Evolutionary conservation across 2,797 vertebrate genomes (phyloP).

Genomic region (Smutsia temminckii): DNA sequence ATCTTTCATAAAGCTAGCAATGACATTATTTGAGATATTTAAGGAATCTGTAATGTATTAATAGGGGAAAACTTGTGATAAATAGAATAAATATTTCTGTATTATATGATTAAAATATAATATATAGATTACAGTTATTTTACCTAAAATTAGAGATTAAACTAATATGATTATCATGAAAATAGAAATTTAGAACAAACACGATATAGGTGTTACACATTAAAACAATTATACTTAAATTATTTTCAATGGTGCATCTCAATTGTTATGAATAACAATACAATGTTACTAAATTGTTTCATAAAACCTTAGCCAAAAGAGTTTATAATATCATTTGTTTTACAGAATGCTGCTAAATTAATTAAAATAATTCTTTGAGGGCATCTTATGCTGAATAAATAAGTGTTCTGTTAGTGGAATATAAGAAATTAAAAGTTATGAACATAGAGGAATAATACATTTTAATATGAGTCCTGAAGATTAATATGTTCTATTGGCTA

Average conservation of each 20-base stretch:
- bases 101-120: background rate
- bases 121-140: background rate
- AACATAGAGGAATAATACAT: constrained; percentile 64
- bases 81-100: constrained; percentile 32
- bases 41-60: background rate
- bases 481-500: constrained; percentile 22
- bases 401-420: constrained; percentile 39
- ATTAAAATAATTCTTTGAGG: constrained; percentile 33
- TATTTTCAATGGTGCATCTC: background rate
- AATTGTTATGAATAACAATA: constrained; percentile 50
- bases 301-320: constrained; percentile 40
- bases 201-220: constrained; percentile 3
- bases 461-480: constrained; percentile 65
- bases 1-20: background rate
- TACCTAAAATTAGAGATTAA: constrained; percentile 38
- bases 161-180: background rate
- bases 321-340: constrained; percentile 53
- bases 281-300: constrained; percentile 30
- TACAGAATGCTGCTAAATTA: constrained; percentile 62
- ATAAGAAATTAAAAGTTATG: constrained; percentile 64
- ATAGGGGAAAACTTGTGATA: background rate
- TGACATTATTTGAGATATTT: background rate
- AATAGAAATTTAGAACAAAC: constrained; percentile 33
- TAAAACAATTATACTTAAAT: constrained; percentile 53
- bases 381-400: constrained; percentile 62